Conservation (phyloP, 2,797 vertebrate species). For the Cynopterus sphinx region DNA sequence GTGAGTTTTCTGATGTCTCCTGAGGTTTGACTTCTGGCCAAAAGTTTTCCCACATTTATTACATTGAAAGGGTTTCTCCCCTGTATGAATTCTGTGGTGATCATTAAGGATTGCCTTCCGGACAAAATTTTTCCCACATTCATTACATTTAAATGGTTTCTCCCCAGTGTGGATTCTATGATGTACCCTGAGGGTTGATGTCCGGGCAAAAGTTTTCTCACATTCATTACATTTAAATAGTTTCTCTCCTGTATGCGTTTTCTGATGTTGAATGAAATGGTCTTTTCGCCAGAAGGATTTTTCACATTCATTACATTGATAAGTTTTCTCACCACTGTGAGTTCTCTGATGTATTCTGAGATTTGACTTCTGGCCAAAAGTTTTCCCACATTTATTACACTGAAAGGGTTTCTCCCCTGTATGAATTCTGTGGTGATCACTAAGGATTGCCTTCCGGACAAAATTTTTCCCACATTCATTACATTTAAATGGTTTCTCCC, state of each 20-base stretch:
- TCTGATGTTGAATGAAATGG: constrained; percentile 66
- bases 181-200: constrained; percentile 56
- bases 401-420: constrained; percentile 70
- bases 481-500: constrained; percentile 59
- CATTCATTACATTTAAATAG: constrained; percentile 61
- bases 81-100: constrained; percentile 76
- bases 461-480: constrained; percentile 70
- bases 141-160: constrained; percentile 61
- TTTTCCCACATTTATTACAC: constrained; percentile 58
- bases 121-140: constrained; percentile 70
- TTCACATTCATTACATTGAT: constrained; percentile 51
- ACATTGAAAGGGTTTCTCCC: constrained; percentile 65
- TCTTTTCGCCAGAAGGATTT: constrained; percentile 62
- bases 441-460: constrained; percentile 71
- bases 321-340: constrained; percentile 63
- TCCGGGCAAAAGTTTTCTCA: constrained; percentile 56
- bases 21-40: constrained; percentile 68
- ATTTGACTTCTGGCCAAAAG: constrained; percentile 70
- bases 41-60: constrained; percentile 67
- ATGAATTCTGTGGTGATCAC: constrained; percentile 74
- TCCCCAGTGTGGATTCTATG: constrained; percentile 61
- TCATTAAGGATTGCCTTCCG: constrained; percentile 71
- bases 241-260: constrained; percentile 57
- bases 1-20: constrained; percentile 61
- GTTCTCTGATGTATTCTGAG: constrained; percentile 67